Conservation (phyloP, 2,797 vertebrate genomes). For the Heliangelus exortis region DNA sequence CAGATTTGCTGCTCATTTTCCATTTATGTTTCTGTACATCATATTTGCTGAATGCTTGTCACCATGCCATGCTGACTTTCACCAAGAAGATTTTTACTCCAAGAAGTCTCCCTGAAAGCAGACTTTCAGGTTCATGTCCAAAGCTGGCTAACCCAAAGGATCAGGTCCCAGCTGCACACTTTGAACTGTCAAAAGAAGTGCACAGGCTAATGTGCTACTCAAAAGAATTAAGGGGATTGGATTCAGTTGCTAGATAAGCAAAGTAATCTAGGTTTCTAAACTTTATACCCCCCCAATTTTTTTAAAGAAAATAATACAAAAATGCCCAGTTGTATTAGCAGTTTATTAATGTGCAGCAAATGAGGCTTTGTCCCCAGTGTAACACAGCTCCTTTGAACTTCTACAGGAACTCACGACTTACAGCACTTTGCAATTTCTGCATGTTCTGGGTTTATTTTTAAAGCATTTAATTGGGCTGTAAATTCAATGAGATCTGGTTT, state of each 20-base stretch:
- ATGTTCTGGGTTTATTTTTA: not conserved
- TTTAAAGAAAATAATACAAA: not conserved
- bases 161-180: not conserved
- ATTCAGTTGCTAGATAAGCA: not conserved
- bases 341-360: not conserved
- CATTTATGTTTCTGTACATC: not conserved
- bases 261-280: not conserved
- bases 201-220: not conserved
- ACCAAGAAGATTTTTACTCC: not conserved
- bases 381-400: not conserved
- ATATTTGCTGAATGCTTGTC: not conserved
- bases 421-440: not conserved
- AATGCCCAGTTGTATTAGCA: not conserved
- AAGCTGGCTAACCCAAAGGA: not conserved
- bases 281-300: not conserved
- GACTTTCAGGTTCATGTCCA: not conserved
- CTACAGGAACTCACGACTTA: not conserved
- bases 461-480: not conserved
- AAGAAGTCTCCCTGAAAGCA: not conserved
- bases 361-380: not conserved
- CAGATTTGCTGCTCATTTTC: not conserved
- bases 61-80: rapidly evolving
- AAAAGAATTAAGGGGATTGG: not conserved
- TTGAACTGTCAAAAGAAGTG: not conserved
- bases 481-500: not conserved